phyloP scores from a whole-genome alignment of 2,888 invertebrate genomes.

The Cantharis flavilabris region DNA sequence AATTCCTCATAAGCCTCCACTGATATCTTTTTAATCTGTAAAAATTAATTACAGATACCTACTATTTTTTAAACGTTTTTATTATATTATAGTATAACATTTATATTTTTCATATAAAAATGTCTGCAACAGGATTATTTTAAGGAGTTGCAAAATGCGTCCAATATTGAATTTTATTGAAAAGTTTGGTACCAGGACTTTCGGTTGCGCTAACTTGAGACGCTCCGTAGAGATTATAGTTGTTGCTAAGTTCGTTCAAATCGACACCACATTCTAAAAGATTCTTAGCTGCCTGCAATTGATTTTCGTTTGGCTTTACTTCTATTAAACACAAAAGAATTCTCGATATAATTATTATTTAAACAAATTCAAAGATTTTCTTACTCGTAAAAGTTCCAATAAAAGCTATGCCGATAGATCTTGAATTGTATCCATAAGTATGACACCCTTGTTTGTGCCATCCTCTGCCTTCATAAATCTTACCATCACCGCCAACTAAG shows the following conservation, averaged over 20 bases:
- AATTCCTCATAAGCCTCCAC: too few relatives aligned
- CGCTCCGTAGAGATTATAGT: slow-evolving; percentile 61
- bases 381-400: slow-evolving; percentile 62
- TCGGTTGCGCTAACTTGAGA: slow-evolving; percentile 58
- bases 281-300: slow-evolving; percentile 55
- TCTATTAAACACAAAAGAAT: slow-evolving; percentile 35
- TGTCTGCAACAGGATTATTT: background rate
- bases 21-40: too few relatives aligned
- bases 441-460: slow-evolving; percentile 64
- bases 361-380: slow-evolving; percentile 23
- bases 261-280: slow-evolving; percentile 60
- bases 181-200: slow-evolving; percentile 62
- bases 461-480: slow-evolving; percentile 64
- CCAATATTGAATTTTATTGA: slow-evolving; percentile 59
- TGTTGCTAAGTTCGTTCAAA: slow-evolving; percentile 53
- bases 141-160: slow-evolving; percentile 45
- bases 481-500: slow-evolving; percentile 64
- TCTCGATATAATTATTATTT: background rate
- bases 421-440: slow-evolving; percentile 59
- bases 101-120: background rate
- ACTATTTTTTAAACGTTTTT: too few relatives aligned
- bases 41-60: too few relatives aligned
- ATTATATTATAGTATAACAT: too few relatives aligned
- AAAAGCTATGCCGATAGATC: slow-evolving; percentile 61
- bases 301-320: slow-evolving; percentile 54